Conservation (phyloP, 1,140 invertebrate species). For the Danaus plexippus region DNA sequence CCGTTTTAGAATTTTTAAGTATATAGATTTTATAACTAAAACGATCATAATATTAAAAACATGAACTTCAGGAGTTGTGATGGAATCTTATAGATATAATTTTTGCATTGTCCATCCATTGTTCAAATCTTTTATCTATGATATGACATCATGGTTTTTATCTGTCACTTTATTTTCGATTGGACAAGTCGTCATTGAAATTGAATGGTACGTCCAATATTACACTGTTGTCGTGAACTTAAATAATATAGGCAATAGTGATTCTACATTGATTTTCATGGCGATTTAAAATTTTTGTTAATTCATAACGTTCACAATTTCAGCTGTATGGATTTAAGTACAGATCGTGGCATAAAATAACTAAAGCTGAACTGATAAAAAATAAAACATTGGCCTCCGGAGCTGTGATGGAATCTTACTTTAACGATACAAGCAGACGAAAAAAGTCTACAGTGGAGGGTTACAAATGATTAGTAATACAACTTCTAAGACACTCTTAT, state of each 20-base stretch:
- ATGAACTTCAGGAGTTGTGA: constrained; percentile 35
- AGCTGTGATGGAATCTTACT: constrained; percentile 63
- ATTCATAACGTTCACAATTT: constrained; percentile 5
- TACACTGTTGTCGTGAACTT: constrained; percentile 33
- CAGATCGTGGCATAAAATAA: constrained; percentile 17
- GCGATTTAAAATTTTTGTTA: constrained; percentile 14
- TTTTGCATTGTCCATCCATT: neutral
- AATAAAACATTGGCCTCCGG: constrained; percentile 39
- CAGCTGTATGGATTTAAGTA: constrained; percentile 13
- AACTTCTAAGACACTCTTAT: no score
- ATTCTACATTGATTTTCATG: constrained; percentile 20
- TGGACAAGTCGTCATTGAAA: constrained; percentile 36
- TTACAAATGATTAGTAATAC: constrained; percentile 49
- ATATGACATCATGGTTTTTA: constrained; percentile 13
- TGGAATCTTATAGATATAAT: constrained; percentile 3
- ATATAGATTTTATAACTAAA: constrained; percentile 14
- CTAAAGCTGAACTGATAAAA: constrained; percentile 26
- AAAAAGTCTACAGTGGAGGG: constrained; percentile 55
- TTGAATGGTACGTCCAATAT: constrained; percentile 27
- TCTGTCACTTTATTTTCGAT: constrained; percentile 31
- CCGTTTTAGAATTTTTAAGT: constrained; percentile 6
- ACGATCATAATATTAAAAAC: constrained; percentile 25
- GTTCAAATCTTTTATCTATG: constrained; percentile 1
- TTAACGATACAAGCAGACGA: constrained; percentile 41
- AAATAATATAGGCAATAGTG: constrained; percentile 33